Base-by-base conservation (phyloP, 1,140 invertebrate species). In the Meteorus sp. region DNA sequence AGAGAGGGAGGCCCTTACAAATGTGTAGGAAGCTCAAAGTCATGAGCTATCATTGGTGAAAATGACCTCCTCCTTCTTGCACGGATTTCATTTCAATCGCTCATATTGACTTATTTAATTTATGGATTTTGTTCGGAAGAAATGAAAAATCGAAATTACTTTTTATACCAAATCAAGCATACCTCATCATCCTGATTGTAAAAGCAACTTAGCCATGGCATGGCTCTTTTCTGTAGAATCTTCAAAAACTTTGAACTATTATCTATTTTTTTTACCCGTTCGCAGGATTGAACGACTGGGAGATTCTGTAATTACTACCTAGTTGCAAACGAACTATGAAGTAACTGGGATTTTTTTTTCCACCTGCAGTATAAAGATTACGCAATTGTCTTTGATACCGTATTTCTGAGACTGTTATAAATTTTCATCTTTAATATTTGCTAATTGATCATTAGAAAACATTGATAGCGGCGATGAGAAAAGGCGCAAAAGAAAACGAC, bases 11-110 rank as follows among this genome's bases (percentile, higher is more conserved):
- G 69, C 68, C 76, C 72, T n/a, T n/a, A n/a, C n/a, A n/a, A n/a
- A n/a, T n/a, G n/a, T n/a, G 74, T 75, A 77, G 76, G 75, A 77
- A 75, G 75, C 76, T 76, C 75, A 78, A 78, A 78, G 76, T 78
- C 75, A 77, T 71, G 69, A 75, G 72, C 77, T 74, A 77, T 78
- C 74, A 77, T 77, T 76, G 75, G 65, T 68, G 70, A 71, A 75
- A 78, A 76, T 78, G 68, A 76, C 71, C 67, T 64, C 69, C 50
- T 52, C 35, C n/a, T 33, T 63, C 72, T 73, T 73, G 71, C 59
- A 61, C 56, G 61, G 61, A 65, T 74, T 67, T 72, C 71, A 68
- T 6, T 22, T 39, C 19, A 15, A 2, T 37, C 4, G 11, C 19
- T 33, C 9, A n/a, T 0, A 9, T 13, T 13, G 13, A 25, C 41